Evolutionary conservation across 2,888 invertebrate genomes (phyloP), one percentile per base, ranked within the genome.

Genomic region (Sipunculus nudus): DNA sequence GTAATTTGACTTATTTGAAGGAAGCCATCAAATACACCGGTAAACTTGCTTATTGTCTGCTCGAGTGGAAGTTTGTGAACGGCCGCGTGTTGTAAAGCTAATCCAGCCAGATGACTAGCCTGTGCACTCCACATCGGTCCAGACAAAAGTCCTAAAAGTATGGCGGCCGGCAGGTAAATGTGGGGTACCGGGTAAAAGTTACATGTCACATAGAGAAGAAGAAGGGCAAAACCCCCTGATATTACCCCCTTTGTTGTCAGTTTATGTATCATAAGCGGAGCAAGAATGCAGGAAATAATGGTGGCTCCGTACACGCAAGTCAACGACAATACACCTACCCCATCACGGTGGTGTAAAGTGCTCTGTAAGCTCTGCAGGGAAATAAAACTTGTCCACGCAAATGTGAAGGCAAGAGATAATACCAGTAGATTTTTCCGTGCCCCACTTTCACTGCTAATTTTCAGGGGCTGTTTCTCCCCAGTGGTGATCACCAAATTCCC

Each of bases 121-220:
- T 80, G 79, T 0, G 80, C 80, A 47, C 77, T 76, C 78, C 80
- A 78, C 47, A 81, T 57, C 10, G 81, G 81, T 2, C 79, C 81
- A 1, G 75, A 74, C 19, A 77, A 59, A 1, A 76, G 59, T 0
- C 81, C 81, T 4, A 81, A 66, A 8, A 76, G 53, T 10, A 78
- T 61, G 13, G 78, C 75, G 0, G 77, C 60, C 0, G 81, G 80
- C n/a, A 81, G 71, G 8, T 80, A 62, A 59, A 77, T 72, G 48
- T 64, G 75, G 39, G 74, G 73, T 19, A 66, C 65, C 1, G 80
- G 80, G 64, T 78, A 76, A 56, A 80, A 78, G 58, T 79, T 79
- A 41, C 76, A 75, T 0, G 75, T 75, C 52, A 80, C 75, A 63
- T 81, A 80, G 16, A 72, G 69, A 4, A 76, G 73, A 55, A 76